These are phyloP conservation scores for Epiblema foenella DNA, from an alignment of 2,888 invertebrate genomes.

Conservation along the genomic window DNA sequence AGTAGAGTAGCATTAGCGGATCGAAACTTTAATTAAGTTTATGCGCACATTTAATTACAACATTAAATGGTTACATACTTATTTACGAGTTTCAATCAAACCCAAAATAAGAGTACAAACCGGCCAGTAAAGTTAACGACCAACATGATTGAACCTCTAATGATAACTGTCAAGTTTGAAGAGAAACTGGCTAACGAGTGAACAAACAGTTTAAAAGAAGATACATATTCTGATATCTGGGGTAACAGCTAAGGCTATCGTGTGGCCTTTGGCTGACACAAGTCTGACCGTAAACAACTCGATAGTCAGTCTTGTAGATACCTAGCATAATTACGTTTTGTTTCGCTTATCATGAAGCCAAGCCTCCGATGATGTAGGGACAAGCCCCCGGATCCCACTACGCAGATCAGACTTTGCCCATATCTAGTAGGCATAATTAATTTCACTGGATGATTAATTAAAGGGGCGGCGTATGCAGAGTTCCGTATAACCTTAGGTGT, in stretches of 20 bases:
- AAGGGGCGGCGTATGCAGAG: neutral
- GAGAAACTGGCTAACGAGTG: slow-evolving; percentile 64
- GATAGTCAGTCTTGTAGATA: slow-evolving; percentile 28
- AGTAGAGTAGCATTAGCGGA: slow-evolving; percentile 27
- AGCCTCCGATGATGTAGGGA: slow-evolving; percentile 51
- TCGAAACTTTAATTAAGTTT: slow-evolving; percentile 14
- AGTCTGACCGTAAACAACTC: slow-evolving; percentile 54
- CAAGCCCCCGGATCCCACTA: slow-evolving; percentile 64
- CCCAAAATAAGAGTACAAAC: slow-evolving; percentile 54
- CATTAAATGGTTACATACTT: slow-evolving; percentile 8
- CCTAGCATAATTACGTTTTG: slow-evolving; percentile 34
- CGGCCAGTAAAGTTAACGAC: slow-evolving; percentile 55
- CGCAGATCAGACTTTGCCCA: slow-evolving; percentile 38
- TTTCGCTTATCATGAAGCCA: slow-evolving; percentile 39
- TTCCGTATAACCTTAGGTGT: neutral
- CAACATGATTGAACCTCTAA: slow-evolving; percentile 53
- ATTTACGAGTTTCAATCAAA: slow-evolving; percentile 16
- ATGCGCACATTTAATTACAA: slow-evolving; percentile 19
- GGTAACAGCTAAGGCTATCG: slow-evolving; percentile 60
- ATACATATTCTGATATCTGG: slow-evolving; percentile 50
- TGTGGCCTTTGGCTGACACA: slow-evolving; percentile 59
- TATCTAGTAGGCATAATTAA: slow-evolving; percentile 24
- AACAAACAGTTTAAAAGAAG: slow-evolving; percentile 69
- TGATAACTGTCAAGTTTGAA: slow-evolving; percentile 53
- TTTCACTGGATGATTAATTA: slow-evolving; percentile 13